Conservation (phyloP, 2,888 invertebrate species). For the Pollenia angustigena region DNA sequence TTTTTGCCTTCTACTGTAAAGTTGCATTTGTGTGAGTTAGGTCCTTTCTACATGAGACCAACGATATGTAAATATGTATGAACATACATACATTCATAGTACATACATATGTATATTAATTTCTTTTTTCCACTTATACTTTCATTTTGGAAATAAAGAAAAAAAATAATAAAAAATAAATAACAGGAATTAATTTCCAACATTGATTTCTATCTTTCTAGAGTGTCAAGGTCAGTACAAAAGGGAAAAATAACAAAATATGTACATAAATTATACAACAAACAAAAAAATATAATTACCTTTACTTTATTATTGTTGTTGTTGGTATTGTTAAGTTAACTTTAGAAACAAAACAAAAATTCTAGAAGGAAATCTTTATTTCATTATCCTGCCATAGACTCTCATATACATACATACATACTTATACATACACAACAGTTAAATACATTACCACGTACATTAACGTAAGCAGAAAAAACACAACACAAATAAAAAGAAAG, state of each 20-base stretch:
- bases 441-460: not conserved
- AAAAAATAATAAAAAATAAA: constrained; percentile 46
- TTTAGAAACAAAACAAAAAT: constrained; percentile 36
- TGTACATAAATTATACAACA: constrained; percentile 35
- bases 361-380: constrained; percentile 67
- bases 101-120: not conserved
- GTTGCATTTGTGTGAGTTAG: too few relatives aligned
- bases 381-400: constrained; percentile 65
- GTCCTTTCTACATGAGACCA: too few relatives aligned
- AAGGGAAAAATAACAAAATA: constrained; percentile 25
- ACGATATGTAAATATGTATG: too few relatives aligned
- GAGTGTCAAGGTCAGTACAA: constrained; percentile 69
- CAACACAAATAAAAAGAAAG: constrained; percentile 1
- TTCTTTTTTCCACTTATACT: constrained; percentile 23
- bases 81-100: too few relatives aligned
- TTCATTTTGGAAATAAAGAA: constrained; percentile 16
- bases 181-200: constrained; percentile 57
- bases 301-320: constrained; percentile 45
- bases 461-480: constrained; percentile 32
- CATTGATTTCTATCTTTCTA: constrained; percentile 60
- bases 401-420: not conserved
- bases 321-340: constrained; percentile 18
- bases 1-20: too few relatives aligned
- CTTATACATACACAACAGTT: not conserved
- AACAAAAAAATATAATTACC: constrained; percentile 63